Base-by-base conservation (phyloP, 1,140 invertebrate genomes). In the Aphelinus certus region DNA sequence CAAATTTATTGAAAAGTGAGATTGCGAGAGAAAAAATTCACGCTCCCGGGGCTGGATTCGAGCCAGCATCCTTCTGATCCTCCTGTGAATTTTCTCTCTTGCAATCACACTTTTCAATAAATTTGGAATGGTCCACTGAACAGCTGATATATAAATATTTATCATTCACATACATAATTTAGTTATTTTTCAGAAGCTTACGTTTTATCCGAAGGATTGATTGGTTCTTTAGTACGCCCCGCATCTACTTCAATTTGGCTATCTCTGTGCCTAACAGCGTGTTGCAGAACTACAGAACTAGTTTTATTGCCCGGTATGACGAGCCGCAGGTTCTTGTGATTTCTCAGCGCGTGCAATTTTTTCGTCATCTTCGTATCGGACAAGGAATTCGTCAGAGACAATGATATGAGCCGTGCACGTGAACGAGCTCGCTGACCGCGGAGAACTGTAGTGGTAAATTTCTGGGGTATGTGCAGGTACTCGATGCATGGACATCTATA, bases 281-380 rank as follows among this genome's bases (percentile, higher is more conserved):
- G 55, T 56, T 64, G 70, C n/a, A 64, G 26, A 2, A 56, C 46
- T 3, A 43, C 60, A 10, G 62, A 43, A 46, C 7, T 57, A 58
- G 6, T 57, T 6, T n/a, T n/a, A 49, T 51, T 73, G 6, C 43
- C 47, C n/a, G 71, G 62, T 49, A 73, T 73, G 10, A 58, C 42
- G 3, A 73, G 63, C 42, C 62, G 55, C 9, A 73, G 53, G 58
- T 73, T 73, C 3, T 73, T 65, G 46, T 58, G 71, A 49, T 73
- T 73, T 6, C 63, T 65, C 63, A 65, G 48, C 1, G 48, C n/a
- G 9, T 58, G 63, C 10, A 45, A 4, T 55, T 73, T 73, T 42
- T 66, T 73, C 43, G 49, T 47, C 55, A 65, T 65, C 1, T 45
- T 7, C 66, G 7, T n/a, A 58, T 53, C 3, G 1, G 3, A 61